Percentiles rank a stretch among this genome's conserved stretches.
These are phyloP conservation scores for Orthosia incerta DNA, from an alignment of 2,888 invertebrate genomes.

Conservation along the genomic window DNA sequence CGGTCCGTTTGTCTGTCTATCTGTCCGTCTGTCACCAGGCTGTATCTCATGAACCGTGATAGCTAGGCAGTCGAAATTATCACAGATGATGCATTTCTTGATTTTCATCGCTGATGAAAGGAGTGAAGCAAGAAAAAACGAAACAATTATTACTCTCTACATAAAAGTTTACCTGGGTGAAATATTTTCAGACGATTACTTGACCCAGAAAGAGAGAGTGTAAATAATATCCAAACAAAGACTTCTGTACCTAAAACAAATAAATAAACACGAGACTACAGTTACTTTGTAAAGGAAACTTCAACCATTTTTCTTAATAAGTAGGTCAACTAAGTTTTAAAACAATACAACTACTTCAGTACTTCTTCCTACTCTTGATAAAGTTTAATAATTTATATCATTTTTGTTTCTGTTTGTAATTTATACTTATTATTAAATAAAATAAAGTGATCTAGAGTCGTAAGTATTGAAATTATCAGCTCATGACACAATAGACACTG, in stretches of 20 bases:
- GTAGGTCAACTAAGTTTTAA: slow-evolving; percentile 24
- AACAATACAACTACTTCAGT: slow-evolving; percentile 38
- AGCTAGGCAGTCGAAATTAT: no score
- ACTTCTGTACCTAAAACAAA: neutral
- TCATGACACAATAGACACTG: no score
- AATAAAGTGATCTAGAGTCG: neutral
- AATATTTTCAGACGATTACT: neutral
- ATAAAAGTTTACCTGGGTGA: neutral
- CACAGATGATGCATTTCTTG: no score
- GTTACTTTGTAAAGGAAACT: slow-evolving; percentile 10
- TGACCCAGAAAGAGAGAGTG: neutral
- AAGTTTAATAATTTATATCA: neutral
- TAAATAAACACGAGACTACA: slow-evolving; percentile 6
- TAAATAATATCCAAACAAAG: neutral
- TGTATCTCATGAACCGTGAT: no score
- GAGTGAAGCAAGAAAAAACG: no score
- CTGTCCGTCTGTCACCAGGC: no score
- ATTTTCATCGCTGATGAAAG: no score
- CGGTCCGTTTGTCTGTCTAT: no score
- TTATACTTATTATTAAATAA: neutral
- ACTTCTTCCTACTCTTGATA: slow-evolving; percentile 22
- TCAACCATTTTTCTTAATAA: slow-evolving; percentile 26
- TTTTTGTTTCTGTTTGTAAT: neutral
- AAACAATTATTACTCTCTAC: neutral
- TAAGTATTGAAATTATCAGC: neutral